phyloP scores from a whole-genome alignment of 2,797 vertebrate species.

The Sarcophilus harrisii region DNA sequence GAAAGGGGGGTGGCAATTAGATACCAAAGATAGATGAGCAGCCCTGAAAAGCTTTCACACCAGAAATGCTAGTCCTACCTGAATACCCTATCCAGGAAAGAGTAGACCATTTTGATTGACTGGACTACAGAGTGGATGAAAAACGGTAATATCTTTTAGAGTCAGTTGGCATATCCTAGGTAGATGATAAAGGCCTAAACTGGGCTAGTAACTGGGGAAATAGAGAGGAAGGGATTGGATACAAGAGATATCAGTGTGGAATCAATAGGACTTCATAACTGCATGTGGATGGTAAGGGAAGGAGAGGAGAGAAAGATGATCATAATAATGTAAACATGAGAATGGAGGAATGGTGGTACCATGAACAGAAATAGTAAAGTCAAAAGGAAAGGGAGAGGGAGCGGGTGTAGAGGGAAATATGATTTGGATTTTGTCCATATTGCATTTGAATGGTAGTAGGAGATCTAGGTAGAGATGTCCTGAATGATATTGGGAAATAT shows the following conservation, averaged over 20 bases:
- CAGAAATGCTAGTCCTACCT: not conserved
- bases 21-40: not conserved
- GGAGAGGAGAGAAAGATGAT: not conserved
- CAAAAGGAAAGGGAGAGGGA: not conserved
- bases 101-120: not conserved
- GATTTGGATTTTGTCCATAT: not conserved
- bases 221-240: not conserved
- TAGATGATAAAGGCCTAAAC: not conserved
- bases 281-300: not conserved
- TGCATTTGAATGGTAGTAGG: not conserved
- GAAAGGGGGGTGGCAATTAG: not conserved
- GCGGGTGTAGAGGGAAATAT: not conserved
- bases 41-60: not conserved
- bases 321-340: not conserved
- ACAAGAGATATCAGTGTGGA: not conserved
- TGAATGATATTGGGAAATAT: not conserved
- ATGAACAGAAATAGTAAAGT: not conserved
- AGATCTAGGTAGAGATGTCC: not conserved
- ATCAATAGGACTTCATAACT: not conserved
- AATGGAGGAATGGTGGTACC: not conserved
- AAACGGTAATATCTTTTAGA: not conserved
- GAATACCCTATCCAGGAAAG: not conserved
- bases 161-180: not conserved
- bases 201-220: not conserved
- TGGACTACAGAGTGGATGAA: not conserved